Conservation (phyloP, 2,888 invertebrate species). For the Eilema sororculum region DNA sequence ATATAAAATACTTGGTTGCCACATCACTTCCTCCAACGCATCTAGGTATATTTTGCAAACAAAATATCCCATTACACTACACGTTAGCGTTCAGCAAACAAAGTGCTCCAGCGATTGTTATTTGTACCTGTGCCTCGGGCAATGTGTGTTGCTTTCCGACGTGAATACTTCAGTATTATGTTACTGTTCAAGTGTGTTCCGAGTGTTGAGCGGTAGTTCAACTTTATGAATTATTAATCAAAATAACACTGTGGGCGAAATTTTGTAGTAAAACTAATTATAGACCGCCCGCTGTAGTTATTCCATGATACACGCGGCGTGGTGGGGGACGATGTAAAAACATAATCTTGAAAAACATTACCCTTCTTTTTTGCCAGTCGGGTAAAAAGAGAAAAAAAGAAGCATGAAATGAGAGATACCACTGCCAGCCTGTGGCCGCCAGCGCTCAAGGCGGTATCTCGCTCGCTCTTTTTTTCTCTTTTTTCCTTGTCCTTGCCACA, state of each 20-base stretch:
- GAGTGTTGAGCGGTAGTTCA: slow-evolving; percentile 2
- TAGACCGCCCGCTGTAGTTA: no score
- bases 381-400: no score
- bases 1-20: neutral
- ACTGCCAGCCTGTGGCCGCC: no score
- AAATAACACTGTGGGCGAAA: neutral
- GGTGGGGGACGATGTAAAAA: no score
- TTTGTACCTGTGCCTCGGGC: slow-evolving; percentile 46
- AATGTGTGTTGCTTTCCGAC: slow-evolving; percentile 43
- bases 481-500: no score
- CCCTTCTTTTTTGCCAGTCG: no score
- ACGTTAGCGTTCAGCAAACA: slow-evolving; percentile 44
- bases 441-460: no score
- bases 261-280: neutral
- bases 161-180: slow-evolving; percentile 19
- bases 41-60: slow-evolving; percentile 25
- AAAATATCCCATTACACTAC: slow-evolving; percentile 43
- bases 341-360: no score
- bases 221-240: neutral
- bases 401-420: no score
- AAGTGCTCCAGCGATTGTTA: slow-evolving; percentile 33
- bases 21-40: neutral
- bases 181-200: neutral
- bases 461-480: no score
- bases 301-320: no score